phyloP scores from a whole-genome alignment of 2,797 vertebrate genomes.

The Brotula barbata region DNA sequence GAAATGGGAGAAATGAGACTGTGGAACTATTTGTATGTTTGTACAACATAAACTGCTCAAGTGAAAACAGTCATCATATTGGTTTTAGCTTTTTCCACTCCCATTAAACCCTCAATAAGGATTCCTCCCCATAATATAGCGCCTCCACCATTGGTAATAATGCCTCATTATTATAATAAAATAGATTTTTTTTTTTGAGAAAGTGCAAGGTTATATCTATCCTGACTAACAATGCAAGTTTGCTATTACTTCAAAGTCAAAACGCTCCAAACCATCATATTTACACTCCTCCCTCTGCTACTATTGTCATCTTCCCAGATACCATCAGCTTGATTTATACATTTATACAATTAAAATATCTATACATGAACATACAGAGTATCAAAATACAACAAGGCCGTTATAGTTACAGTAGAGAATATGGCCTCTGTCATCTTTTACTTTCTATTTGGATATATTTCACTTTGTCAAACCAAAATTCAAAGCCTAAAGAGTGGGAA shows the following conservation, averaged over 20 bases:
- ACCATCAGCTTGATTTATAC: slow-evolving; percentile 63
- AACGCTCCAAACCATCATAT: slow-evolving; percentile 66
- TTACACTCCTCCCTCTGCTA: slow-evolving; percentile 69
- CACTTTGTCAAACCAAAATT: slow-evolving; percentile 42
- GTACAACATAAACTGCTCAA: slow-evolving; percentile 50
- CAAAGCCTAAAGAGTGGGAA: slow-evolving; percentile 44
- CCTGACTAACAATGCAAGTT: slow-evolving; percentile 54
- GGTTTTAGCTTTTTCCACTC: slow-evolving; percentile 43
- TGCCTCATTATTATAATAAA: slow-evolving; percentile 75
- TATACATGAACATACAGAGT: slow-evolving; percentile 72
- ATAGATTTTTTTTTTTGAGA: slow-evolving; percentile 69
- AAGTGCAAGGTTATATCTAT: slow-evolving; percentile 71
- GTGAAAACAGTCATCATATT: slow-evolving; percentile 59
- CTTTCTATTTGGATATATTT: slow-evolving; percentile 55
- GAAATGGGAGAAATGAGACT: slow-evolving; percentile 33
- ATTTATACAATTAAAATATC: slow-evolving; percentile 75
- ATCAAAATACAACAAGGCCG: slow-evolving; percentile 77
- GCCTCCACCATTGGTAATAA: slow-evolving; percentile 60
- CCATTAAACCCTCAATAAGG: slow-evolving; percentile 46
- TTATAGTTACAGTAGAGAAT: slow-evolving; percentile 71
- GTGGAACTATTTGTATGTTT: slow-evolving; percentile 20
- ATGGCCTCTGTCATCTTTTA: slow-evolving; percentile 66
- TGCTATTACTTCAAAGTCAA: slow-evolving; percentile 49
- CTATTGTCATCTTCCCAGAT: slow-evolving; percentile 44
- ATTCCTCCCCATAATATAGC: slow-evolving; percentile 43